These are phyloP conservation scores for Periophthalmus magnuspinnatus DNA, from an alignment of 2,797 vertebrate species.

Conservation along the genomic window DNA sequence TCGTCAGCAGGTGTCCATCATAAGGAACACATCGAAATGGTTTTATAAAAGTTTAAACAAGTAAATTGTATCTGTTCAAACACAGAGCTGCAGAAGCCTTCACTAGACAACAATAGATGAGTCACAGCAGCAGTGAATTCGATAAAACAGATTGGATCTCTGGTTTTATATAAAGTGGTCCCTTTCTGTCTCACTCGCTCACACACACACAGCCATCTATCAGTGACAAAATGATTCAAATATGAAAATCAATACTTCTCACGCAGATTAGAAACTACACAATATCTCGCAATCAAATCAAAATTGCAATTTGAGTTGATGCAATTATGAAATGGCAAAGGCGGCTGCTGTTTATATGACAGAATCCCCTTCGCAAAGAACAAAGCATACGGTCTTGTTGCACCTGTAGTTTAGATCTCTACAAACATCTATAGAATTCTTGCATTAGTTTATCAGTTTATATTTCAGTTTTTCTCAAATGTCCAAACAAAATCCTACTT, in stretches of 20 bases:
- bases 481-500: no score
- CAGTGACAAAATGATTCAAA: neutral
- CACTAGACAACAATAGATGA: conserved; percentile 1
- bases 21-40: neutral
- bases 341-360: no score
- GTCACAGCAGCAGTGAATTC: conserved; percentile 16
- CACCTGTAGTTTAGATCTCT: no score
- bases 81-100: conserved; percentile 3
- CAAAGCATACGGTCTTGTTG: no score
- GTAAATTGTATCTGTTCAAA: neutral
- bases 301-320: no score
- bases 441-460: no score
- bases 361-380: no score
- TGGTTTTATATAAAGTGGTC: conserved; percentile 13
- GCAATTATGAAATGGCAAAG: no score
- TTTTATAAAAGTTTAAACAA: neutral
- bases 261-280: no score
- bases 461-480: no score
- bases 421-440: no score
- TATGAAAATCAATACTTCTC: neutral
- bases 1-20: neutral
- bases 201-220: neutral
- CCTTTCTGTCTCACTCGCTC: neutral
- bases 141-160: conserved; percentile 1
- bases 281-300: no score